Evolutionary conservation across 2,888 invertebrate genomes (phyloP), one percentile per base, ranked within the genome.

Genomic region (Geophilus truncorum): DNA sequence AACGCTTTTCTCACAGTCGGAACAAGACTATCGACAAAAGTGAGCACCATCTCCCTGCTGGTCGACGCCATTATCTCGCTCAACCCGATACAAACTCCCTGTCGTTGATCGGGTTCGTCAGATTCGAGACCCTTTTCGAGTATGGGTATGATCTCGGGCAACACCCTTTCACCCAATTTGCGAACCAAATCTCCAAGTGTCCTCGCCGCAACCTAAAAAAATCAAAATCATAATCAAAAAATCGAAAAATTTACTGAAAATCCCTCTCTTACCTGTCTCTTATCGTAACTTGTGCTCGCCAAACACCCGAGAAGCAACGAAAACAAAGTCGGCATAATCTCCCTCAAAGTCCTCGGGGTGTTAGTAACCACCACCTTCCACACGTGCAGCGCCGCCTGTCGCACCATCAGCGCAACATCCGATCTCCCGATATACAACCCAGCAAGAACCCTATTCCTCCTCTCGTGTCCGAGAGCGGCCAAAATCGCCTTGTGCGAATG

Each of bases 301-400:
- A 99, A 90, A 88, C 97, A 97, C 78, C 97, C 95, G 80, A 99
- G 89, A 82, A 99, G 89, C 79, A 98, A 89, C 15, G 94, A 91
- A 88, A 99, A 99, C 76, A 99, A 89, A 0, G 97, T 96, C 6
- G 97, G 96, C 83, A 99, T 89, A 85, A 99, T 98, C 90, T 98
- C 98, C 82, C 96, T 91, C 75, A 99, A 89, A 0, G 98, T 98
- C 86, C 96, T 91, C 0, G 98, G 98, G 0, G 98, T 99, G 87
- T 99, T 98, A 0, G 97, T 95, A 0, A 99, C 98, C 0, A 99
- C 97, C 83, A 98, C 95, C 90, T 99, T 99, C 99, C 99, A 99
- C 0, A 99, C 98, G 87, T 99, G 99, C 81, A 98, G 90, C 9
- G 99, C 97, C 0, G 98, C 95, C 89, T 98, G 98, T 0, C 98